These are phyloP conservation scores for Tyto alba DNA, from an alignment of 2,113 vertebrate genomes.

Conservation along the genomic window DNA sequence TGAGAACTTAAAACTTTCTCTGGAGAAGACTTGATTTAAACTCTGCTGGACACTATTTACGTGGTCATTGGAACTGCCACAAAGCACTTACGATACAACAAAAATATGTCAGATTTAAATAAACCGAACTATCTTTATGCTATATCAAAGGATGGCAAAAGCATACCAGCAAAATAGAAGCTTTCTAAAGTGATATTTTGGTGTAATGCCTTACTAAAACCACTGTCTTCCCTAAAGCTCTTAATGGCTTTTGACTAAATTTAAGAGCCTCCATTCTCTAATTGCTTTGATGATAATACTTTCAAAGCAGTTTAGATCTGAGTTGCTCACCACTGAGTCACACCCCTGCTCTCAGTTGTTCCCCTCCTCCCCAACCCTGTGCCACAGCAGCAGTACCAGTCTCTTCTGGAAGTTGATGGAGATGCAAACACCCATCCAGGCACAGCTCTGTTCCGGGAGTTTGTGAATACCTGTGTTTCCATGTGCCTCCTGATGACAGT, in stretches of 20 bases:
- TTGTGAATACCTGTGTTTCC: background rate
- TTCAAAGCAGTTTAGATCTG: background rate
- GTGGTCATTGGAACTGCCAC: background rate
- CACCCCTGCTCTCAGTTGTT: background rate
- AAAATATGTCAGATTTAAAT: background rate
- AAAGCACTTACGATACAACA: background rate
- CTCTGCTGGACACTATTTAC: background rate
- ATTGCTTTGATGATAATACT: background rate
- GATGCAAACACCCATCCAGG: background rate
- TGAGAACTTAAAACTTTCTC: background rate
- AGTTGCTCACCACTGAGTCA: background rate
- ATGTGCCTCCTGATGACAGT: background rate
- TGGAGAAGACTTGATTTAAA: background rate
- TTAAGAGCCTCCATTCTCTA: background rate
- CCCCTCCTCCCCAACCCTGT: fast-evolving
- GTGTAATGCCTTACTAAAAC: background rate
- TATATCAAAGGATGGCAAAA: background rate
- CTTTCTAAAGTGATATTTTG: background rate
- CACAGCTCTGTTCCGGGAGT: background rate
- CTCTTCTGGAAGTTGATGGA: background rate
- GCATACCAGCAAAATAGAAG: background rate
- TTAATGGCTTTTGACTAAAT: background rate
- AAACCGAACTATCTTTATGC: background rate
- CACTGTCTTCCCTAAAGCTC: background rate
- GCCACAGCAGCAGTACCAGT: background rate